A percentile compares a stretch with the other conserved stretches of the same genome.
Evolutionary conservation across 2,888 invertebrate genomes (phyloP).

Genomic region (Phortica magna): DNA sequence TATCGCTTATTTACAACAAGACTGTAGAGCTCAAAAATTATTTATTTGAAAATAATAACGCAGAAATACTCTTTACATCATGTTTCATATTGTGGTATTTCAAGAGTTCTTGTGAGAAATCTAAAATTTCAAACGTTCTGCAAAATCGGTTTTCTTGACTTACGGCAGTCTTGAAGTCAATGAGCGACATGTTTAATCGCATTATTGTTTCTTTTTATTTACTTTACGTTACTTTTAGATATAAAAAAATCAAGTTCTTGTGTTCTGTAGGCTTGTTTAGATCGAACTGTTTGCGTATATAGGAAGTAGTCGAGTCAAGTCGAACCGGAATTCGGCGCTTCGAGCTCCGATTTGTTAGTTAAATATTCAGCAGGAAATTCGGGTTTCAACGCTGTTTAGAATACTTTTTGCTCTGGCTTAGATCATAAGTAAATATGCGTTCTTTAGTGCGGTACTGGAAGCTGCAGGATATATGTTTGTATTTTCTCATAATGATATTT

Average conservation of each 20-base stretch:
- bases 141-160: too few relatives aligned
- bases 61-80: too few relatives aligned
- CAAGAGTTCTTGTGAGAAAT: too few relatives aligned
- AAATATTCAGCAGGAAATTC: conserved; percentile 16
- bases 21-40: too few relatives aligned
- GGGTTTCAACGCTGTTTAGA: background rate
- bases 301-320: conserved; percentile 25
- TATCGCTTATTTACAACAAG: too few relatives aligned
- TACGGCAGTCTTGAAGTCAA: too few relatives aligned
- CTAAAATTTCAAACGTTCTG: too few relatives aligned
- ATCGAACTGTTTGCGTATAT: conserved; percentile 6
- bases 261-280: conserved; percentile 21
- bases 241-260: conserved; percentile 26
- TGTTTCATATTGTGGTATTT: too few relatives aligned
- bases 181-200: background rate
- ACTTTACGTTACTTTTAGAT: background rate
- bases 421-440: conserved; percentile 5
- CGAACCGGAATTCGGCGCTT: background rate
- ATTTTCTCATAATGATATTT: background rate
- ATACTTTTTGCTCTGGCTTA: background rate
- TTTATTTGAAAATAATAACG: too few relatives aligned
- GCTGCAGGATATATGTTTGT: conserved; percentile 51
- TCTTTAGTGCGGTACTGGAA: conserved; percentile 47
- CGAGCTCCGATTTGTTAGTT: conserved; percentile 7
- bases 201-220: background rate